Conservation (phyloP, 64 coral and sea anemone species). For the Stichodactyla helianthus region DNA sequence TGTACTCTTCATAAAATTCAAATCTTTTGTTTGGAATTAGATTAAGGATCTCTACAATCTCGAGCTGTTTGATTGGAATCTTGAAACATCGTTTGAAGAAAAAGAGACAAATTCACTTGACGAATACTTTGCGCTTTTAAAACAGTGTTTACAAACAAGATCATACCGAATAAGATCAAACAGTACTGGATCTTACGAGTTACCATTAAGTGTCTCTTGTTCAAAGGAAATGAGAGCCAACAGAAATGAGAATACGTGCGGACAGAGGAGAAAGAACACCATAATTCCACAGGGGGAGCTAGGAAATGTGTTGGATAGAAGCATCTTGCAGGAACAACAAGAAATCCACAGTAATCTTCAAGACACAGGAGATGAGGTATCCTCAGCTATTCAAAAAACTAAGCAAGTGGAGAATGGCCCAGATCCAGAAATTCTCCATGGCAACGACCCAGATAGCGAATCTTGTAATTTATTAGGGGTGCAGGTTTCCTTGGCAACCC, state of each 20-base stretch:
- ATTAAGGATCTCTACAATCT: background rate
- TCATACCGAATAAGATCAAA: background rate
- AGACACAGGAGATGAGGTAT: too few species aligned
- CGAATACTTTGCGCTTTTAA: background rate
- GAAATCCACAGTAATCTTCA: too few species aligned
- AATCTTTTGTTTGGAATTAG: background rate
- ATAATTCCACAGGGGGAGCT: background rate
- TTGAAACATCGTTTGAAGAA: background rate
- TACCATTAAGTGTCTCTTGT: background rate
- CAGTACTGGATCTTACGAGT: background rate
- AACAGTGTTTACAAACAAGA: background rate
- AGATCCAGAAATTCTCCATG: background rate
- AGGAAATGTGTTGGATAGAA: background rate
- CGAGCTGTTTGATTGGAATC: background rate
- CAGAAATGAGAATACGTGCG: background rate
- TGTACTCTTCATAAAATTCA: background rate
- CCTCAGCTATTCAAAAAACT: too few species aligned
- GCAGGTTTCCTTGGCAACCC: background rate
- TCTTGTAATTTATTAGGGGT: background rate
- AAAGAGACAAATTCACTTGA: background rate
- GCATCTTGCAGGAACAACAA: too few species aligned
- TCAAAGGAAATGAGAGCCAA: background rate
- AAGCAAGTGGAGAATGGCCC: too few species aligned
- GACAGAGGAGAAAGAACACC: background rate
- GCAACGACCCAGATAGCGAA: background rate